Base-by-base conservation (phyloP, 2,797 vertebrate genomes). In the Oreochromis grahami region DNA sequence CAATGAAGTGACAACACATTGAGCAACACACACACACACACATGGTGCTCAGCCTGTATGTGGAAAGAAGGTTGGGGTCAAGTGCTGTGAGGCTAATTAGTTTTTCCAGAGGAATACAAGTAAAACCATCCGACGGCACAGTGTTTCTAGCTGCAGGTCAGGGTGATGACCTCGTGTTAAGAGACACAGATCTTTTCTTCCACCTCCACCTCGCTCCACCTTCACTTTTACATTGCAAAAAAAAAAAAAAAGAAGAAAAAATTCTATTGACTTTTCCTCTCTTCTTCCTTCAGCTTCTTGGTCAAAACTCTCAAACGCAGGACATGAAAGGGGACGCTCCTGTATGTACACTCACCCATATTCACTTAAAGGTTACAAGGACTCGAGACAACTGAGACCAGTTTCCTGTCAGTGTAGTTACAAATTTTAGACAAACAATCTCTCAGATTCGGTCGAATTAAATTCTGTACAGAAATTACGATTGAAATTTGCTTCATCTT, bases 71-170 rank as follows among this genome's bases (percentile, higher is more conserved):
- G 78, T 17, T 79, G 43, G 56, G 89, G 83, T 91, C 51, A 45
- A 89, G 90, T 87, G 65, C 86, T 29, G 80, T 52, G n/a, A 83
- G 87, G 87, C 89, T 92, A 93, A 94, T 94, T 91, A 77, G 83
- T 94, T 94, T 74, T 95, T 91, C 81, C 51, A 80, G 79, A 60
- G 53, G 80, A 86, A 77, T 55, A 90, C 81, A 87, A 88, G 87
- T 82, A 74, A 91, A 84, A 86, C 79, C 77, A 87, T 92, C 90
- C 86, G 63, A 79, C n/a, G 14, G 76, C 78, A 90, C 74, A 86
- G 78, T 84, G 83, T 86, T 84, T 90, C 51, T 19, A 55, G 68
- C 77, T 52, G 12, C n/a, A 9, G 55, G 85, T 86, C 88, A 92
- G 82, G 90, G 85, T 82, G 80, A 82, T 72, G 82, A 68, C 85